Conservation (phyloP, 2,797 vertebrate species). For the Etheostoma nigrum region DNA sequence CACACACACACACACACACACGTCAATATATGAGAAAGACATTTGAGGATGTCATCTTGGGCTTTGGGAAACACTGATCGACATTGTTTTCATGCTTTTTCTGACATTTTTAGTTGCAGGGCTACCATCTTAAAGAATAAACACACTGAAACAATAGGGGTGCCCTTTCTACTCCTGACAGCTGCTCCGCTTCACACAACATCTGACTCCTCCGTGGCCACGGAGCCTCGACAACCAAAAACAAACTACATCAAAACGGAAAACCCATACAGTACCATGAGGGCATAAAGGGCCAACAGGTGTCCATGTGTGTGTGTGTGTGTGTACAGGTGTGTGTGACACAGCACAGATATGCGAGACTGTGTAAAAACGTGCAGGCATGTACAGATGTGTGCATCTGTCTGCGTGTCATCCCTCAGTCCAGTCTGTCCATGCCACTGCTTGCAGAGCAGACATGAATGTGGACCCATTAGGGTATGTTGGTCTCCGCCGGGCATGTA, state of each 20-base stretch:
- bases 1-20: conserved; percentile 28
- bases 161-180: conserved; percentile 40
- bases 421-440: conserved; percentile 15
- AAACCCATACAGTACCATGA: conserved; percentile 63
- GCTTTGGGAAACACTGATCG: too few relatives aligned
- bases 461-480: conserved; percentile 57
- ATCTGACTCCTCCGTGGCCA: conserved; percentile 44
- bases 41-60: too few relatives aligned
- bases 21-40: too few relatives aligned
- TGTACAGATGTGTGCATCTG: conserved; percentile 27
- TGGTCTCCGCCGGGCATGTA: conserved; percentile 37
- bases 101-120: too few relatives aligned
- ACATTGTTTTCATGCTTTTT: too few relatives aligned
- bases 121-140: conserved; percentile 26
- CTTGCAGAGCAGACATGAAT: conserved; percentile 39
- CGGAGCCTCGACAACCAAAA: conserved; percentile 57
- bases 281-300: conserved; percentile 50
- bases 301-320: conserved; percentile 46
- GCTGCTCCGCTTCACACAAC: conserved; percentile 49
- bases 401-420: conserved; percentile 16
- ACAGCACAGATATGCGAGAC: neutral
- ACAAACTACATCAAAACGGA: conserved; percentile 66
- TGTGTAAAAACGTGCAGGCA: conserved; percentile 30
- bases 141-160: conserved; percentile 42
- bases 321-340: conserved; percentile 6